Evolutionary conservation across 2,113 vertebrate species (phyloP), one percentile per base, ranked within the genome.

Genomic region (Oreochromis tanganicae): DNA sequence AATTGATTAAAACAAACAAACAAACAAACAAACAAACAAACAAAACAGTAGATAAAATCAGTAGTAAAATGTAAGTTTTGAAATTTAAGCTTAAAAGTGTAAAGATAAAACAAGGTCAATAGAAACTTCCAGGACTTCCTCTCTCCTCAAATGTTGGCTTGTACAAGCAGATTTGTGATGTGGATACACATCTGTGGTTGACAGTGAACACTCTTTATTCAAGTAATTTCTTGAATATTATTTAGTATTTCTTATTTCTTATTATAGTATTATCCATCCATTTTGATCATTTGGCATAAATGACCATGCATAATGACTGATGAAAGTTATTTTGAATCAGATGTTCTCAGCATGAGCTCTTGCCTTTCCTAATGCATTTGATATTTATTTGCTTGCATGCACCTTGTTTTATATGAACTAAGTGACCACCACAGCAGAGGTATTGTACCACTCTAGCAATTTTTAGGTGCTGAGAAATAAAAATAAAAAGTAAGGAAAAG

Each of bases 81-180:
- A 24, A 24, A 24, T 24, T 24, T 24, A 24, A 24, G 24, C 24
- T 24, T 24, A 24, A 24, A 24, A 24, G 24, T 24, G 24, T 24
- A 24, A 93, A 93, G 89, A 90, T 78, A 32, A 66, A 87, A 48
- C 92, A 94, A 94, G 93, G 91, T 89, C 80, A 85, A 27, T 27
- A 52, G 24, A 83, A 89, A 89, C 68, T 84, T 36, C 66, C 6
- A 73, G 79, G 78, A 82, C 41, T 36, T 85, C 6, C 41, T 82
- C 19, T 41, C n/a, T 82, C 19, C 50, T 50, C 32, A 55, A 82
- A 66, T 55, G 34, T 56, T 82, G 12, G 36, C 36, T 88, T 50
- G 19, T 80, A 36, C 34, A 55, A 91, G 68, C 17, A 50, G 78
- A 82, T 75, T 73, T 27, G 7, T 2, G 34, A 52, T 17, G 56